These are phyloP conservation scores for Paragorgia papillata DNA, from an alignment of 92 coral and sea anemone genomes.

Conservation along the genomic window DNA sequence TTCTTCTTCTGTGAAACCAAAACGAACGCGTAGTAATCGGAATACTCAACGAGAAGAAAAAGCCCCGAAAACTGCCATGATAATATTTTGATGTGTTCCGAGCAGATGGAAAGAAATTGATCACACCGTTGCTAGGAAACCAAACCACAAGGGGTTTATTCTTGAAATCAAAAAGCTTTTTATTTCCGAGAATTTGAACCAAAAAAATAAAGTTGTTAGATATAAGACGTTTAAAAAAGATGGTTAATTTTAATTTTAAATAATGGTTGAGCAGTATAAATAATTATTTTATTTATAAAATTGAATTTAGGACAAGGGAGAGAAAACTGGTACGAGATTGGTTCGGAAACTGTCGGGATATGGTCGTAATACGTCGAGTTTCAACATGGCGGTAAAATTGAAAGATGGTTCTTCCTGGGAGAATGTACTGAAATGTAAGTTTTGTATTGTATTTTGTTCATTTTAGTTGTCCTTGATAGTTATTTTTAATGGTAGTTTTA, in stretches of 20 bases:
- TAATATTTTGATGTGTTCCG: not conserved
- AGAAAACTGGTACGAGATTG: too few relatives aligned
- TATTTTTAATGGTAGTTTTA: too few relatives aligned
- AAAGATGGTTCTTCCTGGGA: not conserved
- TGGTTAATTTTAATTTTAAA: too few relatives aligned
- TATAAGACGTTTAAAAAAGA: too few relatives aligned
- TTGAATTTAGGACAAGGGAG: too few relatives aligned
- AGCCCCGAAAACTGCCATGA: slow-evolving; percentile 7
- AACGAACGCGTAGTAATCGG: not conserved
- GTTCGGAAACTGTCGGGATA: slow-evolving; percentile 5
- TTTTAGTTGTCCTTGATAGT: too few relatives aligned
- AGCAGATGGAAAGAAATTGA: slow-evolving; percentile 1
- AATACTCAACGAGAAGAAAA: not conserved
- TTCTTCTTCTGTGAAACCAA: slow-evolving; percentile 4
- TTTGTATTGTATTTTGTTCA: not conserved
- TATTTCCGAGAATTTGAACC: too few relatives aligned
- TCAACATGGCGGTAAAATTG: slow-evolving; percentile 40
- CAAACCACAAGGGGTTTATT: not conserved
- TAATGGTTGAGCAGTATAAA: too few relatives aligned
- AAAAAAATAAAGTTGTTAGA: not conserved
- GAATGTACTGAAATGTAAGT: not conserved
- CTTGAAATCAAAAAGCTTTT: too few relatives aligned
- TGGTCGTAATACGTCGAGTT: not conserved
- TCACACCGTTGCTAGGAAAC: slow-evolving; percentile 37
- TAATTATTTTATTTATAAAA: too few relatives aligned